These are phyloP conservation scores for Papilio demoleus DNA, from an alignment of 2,888 invertebrate species.

Conservation along the genomic window DNA sequence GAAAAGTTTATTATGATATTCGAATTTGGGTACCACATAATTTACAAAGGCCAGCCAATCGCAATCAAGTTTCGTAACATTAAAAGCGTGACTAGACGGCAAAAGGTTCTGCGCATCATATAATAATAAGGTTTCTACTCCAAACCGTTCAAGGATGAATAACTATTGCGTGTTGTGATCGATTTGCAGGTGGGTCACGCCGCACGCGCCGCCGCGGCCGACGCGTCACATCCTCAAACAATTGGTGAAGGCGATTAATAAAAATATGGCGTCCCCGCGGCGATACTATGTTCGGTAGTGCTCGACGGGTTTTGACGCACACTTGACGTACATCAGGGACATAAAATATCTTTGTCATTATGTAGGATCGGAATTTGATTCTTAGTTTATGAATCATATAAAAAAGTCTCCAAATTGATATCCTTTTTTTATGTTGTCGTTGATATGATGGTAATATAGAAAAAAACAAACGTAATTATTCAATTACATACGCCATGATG, in stretches of 20 bases:
- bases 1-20: neutral
- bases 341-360: slow-evolving; percentile 22
- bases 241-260: slow-evolving; percentile 80
- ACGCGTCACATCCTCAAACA: slow-evolving; percentile 81
- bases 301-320: slow-evolving; percentile 63
- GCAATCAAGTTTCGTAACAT: slow-evolving; percentile 30
- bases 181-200: slow-evolving; percentile 79
- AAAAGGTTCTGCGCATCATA: slow-evolving; percentile 44
- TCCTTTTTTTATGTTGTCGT: too few relatives aligned
- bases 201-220: slow-evolving; percentile 55
- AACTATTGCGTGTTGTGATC: slow-evolving; percentile 65
- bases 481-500: too few relatives aligned
- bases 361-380: slow-evolving; percentile 15
- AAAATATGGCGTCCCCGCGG: slow-evolving; percentile 75
- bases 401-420: too few relatives aligned
- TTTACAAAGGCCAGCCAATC: neutral
- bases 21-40: neutral
- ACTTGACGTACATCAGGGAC: slow-evolving; percentile 58
- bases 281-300: slow-evolving; percentile 74
- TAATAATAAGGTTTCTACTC: slow-evolving; percentile 64
- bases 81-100: neutral
- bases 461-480: neutral
- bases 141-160: slow-evolving; percentile 75
- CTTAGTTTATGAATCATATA: slow-evolving; percentile 13
- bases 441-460: too few relatives aligned